Evolutionary conservation across 2,888 invertebrate species (phyloP).

Genomic region (Melinopterus prodromus): DNA sequence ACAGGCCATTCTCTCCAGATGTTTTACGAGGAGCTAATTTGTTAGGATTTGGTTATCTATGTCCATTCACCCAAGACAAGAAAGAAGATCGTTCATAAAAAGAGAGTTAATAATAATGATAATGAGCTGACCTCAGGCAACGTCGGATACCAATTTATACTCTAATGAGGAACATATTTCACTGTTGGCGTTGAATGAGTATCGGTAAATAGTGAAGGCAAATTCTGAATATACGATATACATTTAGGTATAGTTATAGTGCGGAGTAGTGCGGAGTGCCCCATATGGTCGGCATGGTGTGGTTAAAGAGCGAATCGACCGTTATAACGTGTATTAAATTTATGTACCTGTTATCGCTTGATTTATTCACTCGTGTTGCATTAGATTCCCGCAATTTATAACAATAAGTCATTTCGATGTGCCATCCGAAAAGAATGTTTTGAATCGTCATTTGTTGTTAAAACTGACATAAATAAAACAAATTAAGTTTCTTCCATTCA

Average conservation of each 20-base stretch:
- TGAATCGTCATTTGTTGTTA: too few species aligned
- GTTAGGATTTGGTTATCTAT: not conserved
- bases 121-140: not conserved
- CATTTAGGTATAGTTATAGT: not conserved
- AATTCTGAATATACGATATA: not conserved
- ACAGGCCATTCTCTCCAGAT: not conserved
- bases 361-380: not conserved
- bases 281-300: not conserved
- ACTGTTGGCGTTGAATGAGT: not conserved
- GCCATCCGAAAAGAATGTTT: not conserved
- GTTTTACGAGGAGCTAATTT: not conserved
- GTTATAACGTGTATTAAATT: not conserved
- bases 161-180: slow-evolving; percentile 4
- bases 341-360: slow-evolving; percentile 4
- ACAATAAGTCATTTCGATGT: not conserved
- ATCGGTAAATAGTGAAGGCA: not conserved
- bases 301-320: not conserved
- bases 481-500: too few species aligned
- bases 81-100: not conserved
- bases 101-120: not conserved
- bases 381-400: not conserved
- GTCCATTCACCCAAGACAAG: not conserved
- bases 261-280: not conserved
- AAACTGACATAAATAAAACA: too few species aligned
- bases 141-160: not conserved